These are phyloP conservation scores for Amphimedon queenslandica DNA, from an alignment of 37 sponge, comb jelly and placozoan species.

Conservation along the genomic window DNA sequence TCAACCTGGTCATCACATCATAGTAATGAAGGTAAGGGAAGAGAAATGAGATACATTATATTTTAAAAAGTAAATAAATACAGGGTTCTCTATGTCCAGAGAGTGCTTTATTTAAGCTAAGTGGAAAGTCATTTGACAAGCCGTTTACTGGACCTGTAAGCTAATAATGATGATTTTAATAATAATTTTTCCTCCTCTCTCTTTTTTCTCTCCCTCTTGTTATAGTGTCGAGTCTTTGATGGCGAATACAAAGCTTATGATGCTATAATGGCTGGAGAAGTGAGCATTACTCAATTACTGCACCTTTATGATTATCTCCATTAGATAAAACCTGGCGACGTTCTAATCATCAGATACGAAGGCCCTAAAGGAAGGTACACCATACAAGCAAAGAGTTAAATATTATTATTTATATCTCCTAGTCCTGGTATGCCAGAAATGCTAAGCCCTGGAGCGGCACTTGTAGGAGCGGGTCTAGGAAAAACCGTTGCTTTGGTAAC, in stretches of 20 bases:
- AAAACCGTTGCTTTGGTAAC: slow-evolving; percentile 60
- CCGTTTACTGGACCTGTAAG: slow-evolving; percentile 65
- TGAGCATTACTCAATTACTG: not conserved
- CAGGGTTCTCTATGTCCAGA: slow-evolving; percentile 13
- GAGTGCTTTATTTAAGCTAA: slow-evolving; percentile 73
- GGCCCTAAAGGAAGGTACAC: slow-evolving; percentile 80
- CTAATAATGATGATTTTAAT: not conserved
- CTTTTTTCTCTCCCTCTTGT: not conserved
- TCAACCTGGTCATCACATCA: slow-evolving; percentile 51
- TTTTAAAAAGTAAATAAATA: not conserved
- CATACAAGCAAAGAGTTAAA: not conserved
- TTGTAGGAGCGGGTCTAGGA: slow-evolving; percentile 69
- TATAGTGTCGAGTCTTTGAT: slow-evolving; percentile 74
- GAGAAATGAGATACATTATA: not conserved
- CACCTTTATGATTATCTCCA: not conserved
- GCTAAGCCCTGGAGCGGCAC: slow-evolving; percentile 73
- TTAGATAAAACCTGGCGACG: slow-evolving; percentile 64
- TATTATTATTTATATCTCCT: not conserved
- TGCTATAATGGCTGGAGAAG: slow-evolving; percentile 63
- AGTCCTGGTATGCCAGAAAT: slow-evolving; percentile 85
- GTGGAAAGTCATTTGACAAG: slow-evolving; percentile 63
- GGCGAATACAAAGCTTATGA: slow-evolving; percentile 52
- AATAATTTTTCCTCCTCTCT: not conserved
- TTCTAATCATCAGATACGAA: slow-evolving; percentile 65
- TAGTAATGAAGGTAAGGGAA: slow-evolving; percentile 34